Evolutionary conservation across 2,113 vertebrate species (phyloP).

Genomic region (Oenanthe oenanthe): DNA sequence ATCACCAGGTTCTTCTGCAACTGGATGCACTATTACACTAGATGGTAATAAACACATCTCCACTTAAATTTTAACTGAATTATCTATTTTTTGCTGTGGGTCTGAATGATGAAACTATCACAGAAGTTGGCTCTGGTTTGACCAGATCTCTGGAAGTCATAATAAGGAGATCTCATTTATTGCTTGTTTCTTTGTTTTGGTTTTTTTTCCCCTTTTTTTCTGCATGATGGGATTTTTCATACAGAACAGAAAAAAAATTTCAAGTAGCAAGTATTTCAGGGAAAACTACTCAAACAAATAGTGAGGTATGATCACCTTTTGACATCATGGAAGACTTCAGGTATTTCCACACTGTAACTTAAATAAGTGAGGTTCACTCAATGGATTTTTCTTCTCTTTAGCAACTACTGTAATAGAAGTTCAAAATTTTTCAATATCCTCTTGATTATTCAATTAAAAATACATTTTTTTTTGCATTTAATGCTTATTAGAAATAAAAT

Average conservation of each 20-base stretch:
- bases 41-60: neutral
- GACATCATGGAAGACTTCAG: neutral
- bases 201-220: no score
- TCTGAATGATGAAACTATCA: neutral
- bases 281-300: neutral
- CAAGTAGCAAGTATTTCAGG: neutral
- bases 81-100: neutral
- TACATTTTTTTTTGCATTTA: neutral
- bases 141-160: neutral
- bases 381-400: neutral
- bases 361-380: neutral
- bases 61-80: neutral
- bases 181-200: neutral
- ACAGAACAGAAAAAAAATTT: neutral
- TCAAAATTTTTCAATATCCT: neutral
- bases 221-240: neutral
- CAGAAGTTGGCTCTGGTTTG: neutral
- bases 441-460: neutral
- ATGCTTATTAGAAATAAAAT: neutral
- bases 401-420: neutral
- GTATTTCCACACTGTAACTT: neutral
- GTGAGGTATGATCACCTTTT: neutral
- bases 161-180: neutral
- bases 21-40: neutral
- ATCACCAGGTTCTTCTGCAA: neutral